Conservation (phyloP, 1,140 invertebrate species). For the Sycobia sp. region DNA sequence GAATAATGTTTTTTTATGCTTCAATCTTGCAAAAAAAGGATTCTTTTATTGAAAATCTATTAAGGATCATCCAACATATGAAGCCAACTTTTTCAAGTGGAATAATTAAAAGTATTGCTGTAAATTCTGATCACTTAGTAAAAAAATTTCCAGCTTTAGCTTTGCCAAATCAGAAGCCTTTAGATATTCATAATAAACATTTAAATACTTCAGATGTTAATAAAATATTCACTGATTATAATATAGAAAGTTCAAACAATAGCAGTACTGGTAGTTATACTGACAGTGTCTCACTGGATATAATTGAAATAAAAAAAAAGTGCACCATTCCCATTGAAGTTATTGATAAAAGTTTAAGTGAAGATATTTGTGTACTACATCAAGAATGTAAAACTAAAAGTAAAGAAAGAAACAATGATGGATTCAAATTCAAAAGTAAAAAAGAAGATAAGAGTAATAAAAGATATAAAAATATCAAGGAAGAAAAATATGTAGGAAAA, state of each 20-base stretch:
- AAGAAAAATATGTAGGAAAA: conserved; percentile 24
- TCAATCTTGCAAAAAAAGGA: conserved; percentile 62
- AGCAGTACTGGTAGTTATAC: too few relatives aligned
- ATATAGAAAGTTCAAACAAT: too few relatives aligned
- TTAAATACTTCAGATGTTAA: too few relatives aligned
- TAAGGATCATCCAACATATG: conserved; percentile 95
- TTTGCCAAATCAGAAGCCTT: conserved; percentile 81
- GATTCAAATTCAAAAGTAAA: conserved; percentile 34
- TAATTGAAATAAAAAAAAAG: too few relatives aligned
- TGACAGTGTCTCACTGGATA: too few relatives aligned
- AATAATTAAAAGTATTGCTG: conserved; percentile 34
- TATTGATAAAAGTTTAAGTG: too few relatives aligned
- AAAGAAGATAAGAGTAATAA: conserved; percentile 47
- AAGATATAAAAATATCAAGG: conserved; percentile 52
- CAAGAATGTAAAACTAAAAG: conserved; percentile 37
- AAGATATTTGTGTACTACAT: too few relatives aligned
- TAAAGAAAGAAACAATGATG: not conserved
- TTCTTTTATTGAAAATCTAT: conserved; percentile 88
- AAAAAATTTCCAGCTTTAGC: conserved; percentile 88
- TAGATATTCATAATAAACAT: too few relatives aligned
- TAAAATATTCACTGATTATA: too few relatives aligned
- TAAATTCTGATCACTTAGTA: conserved; percentile 68
- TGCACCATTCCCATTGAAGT: too few relatives aligned
- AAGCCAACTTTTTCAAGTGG: conserved; percentile 65
- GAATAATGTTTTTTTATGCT: not conserved